Evolutionary conservation across 2,797 vertebrate species (phyloP).

Genomic region (Tinamus major): DNA sequence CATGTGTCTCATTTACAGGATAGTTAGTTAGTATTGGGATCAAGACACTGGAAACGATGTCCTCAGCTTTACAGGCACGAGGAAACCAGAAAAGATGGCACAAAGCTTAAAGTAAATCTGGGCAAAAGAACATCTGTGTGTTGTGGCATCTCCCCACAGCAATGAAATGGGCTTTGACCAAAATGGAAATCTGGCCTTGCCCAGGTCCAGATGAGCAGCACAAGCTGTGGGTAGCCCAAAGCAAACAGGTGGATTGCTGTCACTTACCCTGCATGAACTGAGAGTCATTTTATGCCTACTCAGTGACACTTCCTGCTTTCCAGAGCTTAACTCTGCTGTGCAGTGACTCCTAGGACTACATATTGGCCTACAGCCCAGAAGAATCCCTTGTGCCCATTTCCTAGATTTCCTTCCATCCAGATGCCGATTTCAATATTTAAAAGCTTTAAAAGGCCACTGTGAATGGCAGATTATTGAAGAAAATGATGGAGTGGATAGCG

Average conservation of each 20-base stretch:
- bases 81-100: neutral
- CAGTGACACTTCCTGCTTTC: constrained; percentile 37
- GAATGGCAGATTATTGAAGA: neutral
- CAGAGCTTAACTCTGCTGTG: constrained; percentile 17
- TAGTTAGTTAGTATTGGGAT: neutral
- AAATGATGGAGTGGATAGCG: neutral
- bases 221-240: neutral
- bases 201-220: neutral
- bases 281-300: neutral
- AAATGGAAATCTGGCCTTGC: neutral
- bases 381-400: constrained; percentile 57
- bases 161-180: neutral
- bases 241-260: neutral
- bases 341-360: constrained; percentile 39
- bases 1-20: accelerated
- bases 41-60: neutral
- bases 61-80: neutral
- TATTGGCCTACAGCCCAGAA: constrained; percentile 64
- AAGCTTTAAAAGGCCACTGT: constrained; percentile 7
- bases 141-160: neutral
- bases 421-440: constrained; percentile 55
- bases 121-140: accelerated
- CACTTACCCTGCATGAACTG: neutral
- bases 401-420: constrained; percentile 62
- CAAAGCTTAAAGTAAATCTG: neutral